Evolutionary conservation across 2,797 vertebrate genomes (phyloP).

Genomic region (Hylomyscus alleni): DNA sequence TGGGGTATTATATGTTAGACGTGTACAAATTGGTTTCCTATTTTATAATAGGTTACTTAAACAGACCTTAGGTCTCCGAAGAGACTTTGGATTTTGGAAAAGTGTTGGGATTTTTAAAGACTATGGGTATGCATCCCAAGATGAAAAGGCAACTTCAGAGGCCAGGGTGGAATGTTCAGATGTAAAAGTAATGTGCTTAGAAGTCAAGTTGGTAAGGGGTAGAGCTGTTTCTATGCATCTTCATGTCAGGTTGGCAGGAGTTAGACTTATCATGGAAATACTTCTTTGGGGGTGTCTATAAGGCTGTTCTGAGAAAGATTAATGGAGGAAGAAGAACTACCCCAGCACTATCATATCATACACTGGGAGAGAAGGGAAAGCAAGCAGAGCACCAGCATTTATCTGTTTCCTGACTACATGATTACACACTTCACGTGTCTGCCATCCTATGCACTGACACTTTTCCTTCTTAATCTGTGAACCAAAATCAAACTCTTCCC

Average conservation of each 20-base stretch:
- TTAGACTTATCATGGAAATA: neutral
- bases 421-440: neutral
- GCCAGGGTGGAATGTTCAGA: neutral
- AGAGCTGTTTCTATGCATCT: neutral
- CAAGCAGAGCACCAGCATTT: too few relatives aligned
- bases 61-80: neutral
- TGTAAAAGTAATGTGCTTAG: neutral
- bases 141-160: neutral
- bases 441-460: too few relatives aligned
- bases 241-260: neutral
- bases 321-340: neutral
- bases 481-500: neutral
- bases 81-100: neutral
- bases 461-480: neutral
- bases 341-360: neutral
- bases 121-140: neutral
- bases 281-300: neutral
- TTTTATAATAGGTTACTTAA: neutral
- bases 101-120: neutral
- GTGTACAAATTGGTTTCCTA: neutral
- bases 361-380: neutral
- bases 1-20: neutral
- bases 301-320: neutral
- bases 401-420: neutral
- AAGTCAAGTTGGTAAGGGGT: neutral